Evolutionary conservation across 2,113 vertebrate species (phyloP).

Genomic region (Onychostruthus taczanowskii): DNA sequence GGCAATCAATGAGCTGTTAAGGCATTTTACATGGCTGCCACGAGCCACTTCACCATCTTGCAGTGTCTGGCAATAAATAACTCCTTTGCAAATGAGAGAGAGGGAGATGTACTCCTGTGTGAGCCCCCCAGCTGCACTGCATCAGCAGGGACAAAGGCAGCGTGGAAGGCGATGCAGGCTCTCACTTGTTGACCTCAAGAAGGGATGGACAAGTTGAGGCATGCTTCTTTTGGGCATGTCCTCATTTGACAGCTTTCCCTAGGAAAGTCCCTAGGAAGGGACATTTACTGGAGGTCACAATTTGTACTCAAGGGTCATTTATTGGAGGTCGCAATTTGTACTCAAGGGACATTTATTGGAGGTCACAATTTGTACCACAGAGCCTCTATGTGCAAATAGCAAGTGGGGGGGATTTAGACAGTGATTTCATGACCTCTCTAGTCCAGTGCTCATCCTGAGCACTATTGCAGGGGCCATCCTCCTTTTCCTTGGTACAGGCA

Average conservation of each 20-base stretch:
- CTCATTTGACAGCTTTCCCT: neutral
- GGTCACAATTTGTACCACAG: neutral
- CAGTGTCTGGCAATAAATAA: slow-evolving; percentile 13
- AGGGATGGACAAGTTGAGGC: neutral
- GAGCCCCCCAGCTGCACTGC: neutral
- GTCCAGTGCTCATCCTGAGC: neutral
- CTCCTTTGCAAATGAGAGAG: neutral
- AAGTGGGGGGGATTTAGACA: neutral
- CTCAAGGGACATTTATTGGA: neutral
- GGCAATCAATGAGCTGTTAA: slow-evolving; percentile 54
- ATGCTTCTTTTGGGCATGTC: neutral
- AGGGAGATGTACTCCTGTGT: neutral
- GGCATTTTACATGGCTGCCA: slow-evolving; percentile 10
- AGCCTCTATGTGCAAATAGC: neutral
- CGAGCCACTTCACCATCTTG: neutral
- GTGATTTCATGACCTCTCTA: neutral
- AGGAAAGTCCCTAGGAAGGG: neutral
- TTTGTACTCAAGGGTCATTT: neutral
- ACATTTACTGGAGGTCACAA: neutral
- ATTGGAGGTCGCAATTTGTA: neutral
- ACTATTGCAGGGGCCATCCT: neutral
- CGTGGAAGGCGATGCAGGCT: accelerated
- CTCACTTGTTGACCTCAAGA: neutral
- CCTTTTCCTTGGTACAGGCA: neutral
- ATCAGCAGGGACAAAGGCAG: accelerated